Conservation (phyloP, 2,888 invertebrate species). For the Drosophila histrio region DNA sequence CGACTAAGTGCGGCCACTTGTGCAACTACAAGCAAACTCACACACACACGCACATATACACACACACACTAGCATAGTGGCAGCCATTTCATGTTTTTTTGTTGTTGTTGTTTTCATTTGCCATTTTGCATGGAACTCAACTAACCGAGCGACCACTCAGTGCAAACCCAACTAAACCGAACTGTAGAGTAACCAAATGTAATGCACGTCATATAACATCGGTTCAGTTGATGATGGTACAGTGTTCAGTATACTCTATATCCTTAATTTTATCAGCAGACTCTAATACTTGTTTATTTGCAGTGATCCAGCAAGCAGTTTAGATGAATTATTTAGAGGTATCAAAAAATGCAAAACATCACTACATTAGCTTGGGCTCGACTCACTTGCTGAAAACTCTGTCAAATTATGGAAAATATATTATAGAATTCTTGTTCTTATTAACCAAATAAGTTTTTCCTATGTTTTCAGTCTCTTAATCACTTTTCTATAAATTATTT, state of each 20-base stretch:
- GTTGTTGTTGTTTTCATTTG: constrained; percentile 16
- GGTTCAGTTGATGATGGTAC: constrained; percentile 20
- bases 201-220: constrained; percentile 48
- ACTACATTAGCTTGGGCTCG: too few relatives aligned
- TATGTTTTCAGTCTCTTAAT: too few relatives aligned
- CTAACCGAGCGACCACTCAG: constrained; percentile 64
- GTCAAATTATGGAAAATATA: too few relatives aligned
- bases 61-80: not conserved
- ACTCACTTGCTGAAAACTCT: too few relatives aligned
- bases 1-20: constrained; percentile 67
- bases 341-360: too few relatives aligned
- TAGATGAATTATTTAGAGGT: too few relatives aligned
- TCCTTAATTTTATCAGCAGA: not conserved
- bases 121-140: constrained; percentile 59
- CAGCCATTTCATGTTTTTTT: constrained; percentile 1
- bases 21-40: constrained; percentile 39
- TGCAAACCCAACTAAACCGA: constrained; percentile 35
- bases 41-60: constrained; percentile 11
- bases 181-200: constrained; percentile 30
- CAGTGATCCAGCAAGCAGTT: too few relatives aligned
- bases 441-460: too few relatives aligned
- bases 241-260: not conserved
- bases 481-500: too few relatives aligned
- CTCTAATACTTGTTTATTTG: too few relatives aligned
- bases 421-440: too few relatives aligned